Base-by-base conservation (phyloP, 2,113 vertebrate species). In the Neotoma lepida region DNA sequence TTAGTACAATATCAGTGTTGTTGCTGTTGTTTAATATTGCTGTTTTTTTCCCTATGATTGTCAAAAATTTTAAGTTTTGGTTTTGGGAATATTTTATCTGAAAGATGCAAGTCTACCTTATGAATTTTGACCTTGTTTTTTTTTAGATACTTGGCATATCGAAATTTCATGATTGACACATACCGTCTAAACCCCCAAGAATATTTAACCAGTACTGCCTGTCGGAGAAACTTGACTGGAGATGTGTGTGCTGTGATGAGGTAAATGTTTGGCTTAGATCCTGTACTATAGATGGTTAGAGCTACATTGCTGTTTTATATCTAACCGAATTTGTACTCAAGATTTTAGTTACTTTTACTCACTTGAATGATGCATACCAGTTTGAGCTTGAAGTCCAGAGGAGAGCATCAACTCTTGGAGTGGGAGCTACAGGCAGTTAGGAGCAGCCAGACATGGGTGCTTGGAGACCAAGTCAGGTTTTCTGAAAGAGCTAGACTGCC, bases 151-250 rank as follows among this genome's bases (percentile, higher is more conserved):
- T 95, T 99, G 98, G 99, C 99, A 12, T 99, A 99, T 97, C 99
- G 99, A 54, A 99, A 99, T 98, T 99, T 99, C 98, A 99, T 99
- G 99, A 99, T 99, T 0, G 99, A 99, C 97, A 99, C 99, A 0
- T 99, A 99, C 9, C 99, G 99, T 44, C 98, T 99, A 20, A 99
- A 99, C 98, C 99, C 99, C 0, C 99, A 99, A 96, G 99, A 99
- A 97, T 99, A 99, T 97, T 98, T 99, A 97, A 99, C 99, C 86
- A 99, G 99, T 98, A 99, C 99, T 0, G 99, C 99, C 95, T 99
- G 99, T 96, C 98, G 99, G 81, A 99, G 99, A 96, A 99, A 99
- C 95, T 96, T 99, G 86, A 99, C 99, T 0, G 99, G 99, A 33
- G 99, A 99, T 2, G 99, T 99, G 17, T 99, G 99, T 0, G 99